Percentiles rank a stretch among this genome's conserved stretches.
phyloP scores from a whole-genome alignment of 2,113 vertebrate species.

The Lanius ludovicianus region DNA sequence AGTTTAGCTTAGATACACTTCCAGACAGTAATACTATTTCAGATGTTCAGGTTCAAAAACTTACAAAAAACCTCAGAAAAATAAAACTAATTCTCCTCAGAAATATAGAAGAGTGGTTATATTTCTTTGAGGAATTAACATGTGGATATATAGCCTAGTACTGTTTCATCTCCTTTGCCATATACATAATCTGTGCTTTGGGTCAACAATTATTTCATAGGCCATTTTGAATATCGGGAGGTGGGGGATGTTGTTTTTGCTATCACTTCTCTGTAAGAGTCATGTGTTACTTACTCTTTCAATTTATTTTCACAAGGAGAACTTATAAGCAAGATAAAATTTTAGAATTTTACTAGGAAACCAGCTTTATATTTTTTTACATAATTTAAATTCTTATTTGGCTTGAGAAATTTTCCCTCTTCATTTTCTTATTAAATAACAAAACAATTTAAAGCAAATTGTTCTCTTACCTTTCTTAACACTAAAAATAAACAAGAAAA shows the following conservation, averaged over 20 bases:
- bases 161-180: neutral
- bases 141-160: neutral
- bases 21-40: neutral
- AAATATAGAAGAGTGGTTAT: neutral
- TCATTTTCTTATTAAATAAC: neutral
- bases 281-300: neutral
- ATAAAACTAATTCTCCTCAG: neutral
- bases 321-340: neutral
- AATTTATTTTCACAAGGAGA: neutral
- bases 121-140: neutral
- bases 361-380: neutral
- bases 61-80: neutral
- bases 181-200: neutral
- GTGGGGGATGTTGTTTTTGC: neutral
- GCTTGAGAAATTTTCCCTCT: neutral
- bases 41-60: neutral
- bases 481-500: neutral
- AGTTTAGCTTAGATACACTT: neutral
- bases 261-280: neutral
- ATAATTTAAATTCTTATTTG: neutral
- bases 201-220: neutral
- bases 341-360: neutral
- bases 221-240: neutral
- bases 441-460: neutral
- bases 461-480: neutral